Base-by-base conservation (phyloP, 2,888 invertebrate genomes). In the Drosophila lacicola region DNA sequence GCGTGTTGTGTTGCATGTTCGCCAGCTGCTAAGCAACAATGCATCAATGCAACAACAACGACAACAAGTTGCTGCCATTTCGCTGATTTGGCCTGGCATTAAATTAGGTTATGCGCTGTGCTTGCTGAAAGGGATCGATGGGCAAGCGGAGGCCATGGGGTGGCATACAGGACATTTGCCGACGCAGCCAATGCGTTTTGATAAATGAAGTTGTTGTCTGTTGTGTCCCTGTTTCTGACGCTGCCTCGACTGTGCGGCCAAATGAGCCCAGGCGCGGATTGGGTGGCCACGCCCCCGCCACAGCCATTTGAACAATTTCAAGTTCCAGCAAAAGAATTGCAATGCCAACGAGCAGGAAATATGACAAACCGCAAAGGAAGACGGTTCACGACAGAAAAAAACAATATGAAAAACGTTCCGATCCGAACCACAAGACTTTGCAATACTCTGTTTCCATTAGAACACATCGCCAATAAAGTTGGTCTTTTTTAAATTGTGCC, bases 151-250 rank as follows among this genome's bases (percentile, higher is more conserved):
- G 33, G 39, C 1, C 11, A 10, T 4, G 8, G 34, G 51, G 17
- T 29, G 13, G 33, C 65, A 46, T 47, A 54, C 42, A 64, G 57
- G 55, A 64, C 56, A 46, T 37, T 47, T 25, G 34, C 14, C 47
- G 67, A 56, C 49, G 62, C 50, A 54, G 57, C 73, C 63, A 72
- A 60, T 78, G 82, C 74, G 63, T 74, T 82, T 78, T 82, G 80
- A 86, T 80, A 82, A 79, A 80, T 85, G 68, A 84, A 74, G 78
- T 73, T 80, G 74, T 76, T 78, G 73, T 77, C 70, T 80, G 79
- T 78, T 63, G 62, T 42, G 50, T 53, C 36, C 56, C 58, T 60
- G 62, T 64, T 46, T 34, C 33, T 64, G 71, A 57, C 63, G 34
- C 29, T 46, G 49, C 55, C 21, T 34, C 58, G 60, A 74, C 58